phyloP scores from a whole-genome alignment of 2,888 invertebrate genomes.

The Catocala nupta region DNA sequence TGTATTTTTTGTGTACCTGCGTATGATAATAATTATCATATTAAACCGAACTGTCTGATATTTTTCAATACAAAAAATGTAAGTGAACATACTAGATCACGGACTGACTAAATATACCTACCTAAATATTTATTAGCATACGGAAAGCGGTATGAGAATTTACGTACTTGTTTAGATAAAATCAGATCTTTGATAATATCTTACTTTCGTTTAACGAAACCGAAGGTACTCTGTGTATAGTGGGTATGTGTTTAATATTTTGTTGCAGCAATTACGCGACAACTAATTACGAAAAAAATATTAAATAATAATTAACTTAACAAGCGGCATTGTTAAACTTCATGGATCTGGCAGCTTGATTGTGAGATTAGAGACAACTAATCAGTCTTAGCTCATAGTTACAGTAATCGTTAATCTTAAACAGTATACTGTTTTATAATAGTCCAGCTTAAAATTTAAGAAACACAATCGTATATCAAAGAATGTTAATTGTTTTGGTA shows the following conservation, averaged over 20 bases:
- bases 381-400: neutral
- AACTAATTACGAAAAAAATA: conserved; percentile 55
- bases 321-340: conserved; percentile 56
- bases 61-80: conserved; percentile 27
- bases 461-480: no score
- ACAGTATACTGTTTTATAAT: no score
- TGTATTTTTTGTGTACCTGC: conserved; percentile 26
- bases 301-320: conserved; percentile 55
- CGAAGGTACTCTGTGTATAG: conserved; percentile 65
- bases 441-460: no score
- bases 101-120: conserved; percentile 30
- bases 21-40: conserved; percentile 45
- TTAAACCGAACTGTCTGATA: conserved; percentile 27
- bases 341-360: conserved; percentile 60
- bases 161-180: conserved; percentile 55
- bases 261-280: conserved; percentile 42
- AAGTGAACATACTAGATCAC: conserved; percentile 23
- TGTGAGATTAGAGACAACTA: conserved; percentile 57
- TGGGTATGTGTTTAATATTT: conserved; percentile 43
- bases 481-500: no score
- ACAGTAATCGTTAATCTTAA: no score
- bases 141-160: conserved; percentile 38
- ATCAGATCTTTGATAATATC: conserved; percentile 61
- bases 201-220: conserved; percentile 66
- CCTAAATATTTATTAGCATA: conserved; percentile 34